Evolutionary conservation across 2,888 invertebrate genomes (phyloP), one percentile per base, ranked within the genome.

Genomic region (Acrocyrtus sp.): DNA sequence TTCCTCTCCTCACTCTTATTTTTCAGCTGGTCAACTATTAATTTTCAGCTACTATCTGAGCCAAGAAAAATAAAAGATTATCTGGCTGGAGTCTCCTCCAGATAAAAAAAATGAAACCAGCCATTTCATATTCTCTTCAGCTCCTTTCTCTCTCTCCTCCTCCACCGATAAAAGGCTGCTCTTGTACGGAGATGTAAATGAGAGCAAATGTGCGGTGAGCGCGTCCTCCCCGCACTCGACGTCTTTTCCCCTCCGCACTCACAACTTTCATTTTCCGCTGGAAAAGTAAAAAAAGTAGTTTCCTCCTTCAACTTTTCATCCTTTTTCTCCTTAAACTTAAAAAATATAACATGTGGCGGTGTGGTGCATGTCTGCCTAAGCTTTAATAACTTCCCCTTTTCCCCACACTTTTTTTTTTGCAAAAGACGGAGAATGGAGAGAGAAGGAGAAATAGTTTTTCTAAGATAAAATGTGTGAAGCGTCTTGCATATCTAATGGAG

Each of bases 401-500:
- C 34, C 34, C 12, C 34, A 34, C 6, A 34, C n/a, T n/a, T n/a
- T n/a, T n/a, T n/a, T n/a, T n/a, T n/a, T n/a, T n/a, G n/a, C 19
- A 3, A 22, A 27, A 3, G 53, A 21, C 10, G 53, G 1, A 22
- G 50, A 24, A 21, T 3, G 22, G 12, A 21, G 48, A 48, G 48
- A 48, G 22, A 22, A 21, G 22, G 48, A 56, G n/a, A 51, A 26
- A 73, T 73, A 67, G 67, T 73, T 73, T 73, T 73, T 57, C 57
- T 53, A 61, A 73, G 73, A 73, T 73, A 73, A 73, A 73, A 73
- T 66, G 73, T 67, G 73, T 67, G 73, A 72, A 62, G 47, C 56
- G 67, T 67, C 73, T 73, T 73, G 67, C 67, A 73, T 67, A 67
- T 62, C 67, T 67, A 73, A 73, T 47, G 21, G 43, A 22, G 53